Conservation (phyloP, 2,113 vertebrate genomes). For the Zootoca vivipara region DNA sequence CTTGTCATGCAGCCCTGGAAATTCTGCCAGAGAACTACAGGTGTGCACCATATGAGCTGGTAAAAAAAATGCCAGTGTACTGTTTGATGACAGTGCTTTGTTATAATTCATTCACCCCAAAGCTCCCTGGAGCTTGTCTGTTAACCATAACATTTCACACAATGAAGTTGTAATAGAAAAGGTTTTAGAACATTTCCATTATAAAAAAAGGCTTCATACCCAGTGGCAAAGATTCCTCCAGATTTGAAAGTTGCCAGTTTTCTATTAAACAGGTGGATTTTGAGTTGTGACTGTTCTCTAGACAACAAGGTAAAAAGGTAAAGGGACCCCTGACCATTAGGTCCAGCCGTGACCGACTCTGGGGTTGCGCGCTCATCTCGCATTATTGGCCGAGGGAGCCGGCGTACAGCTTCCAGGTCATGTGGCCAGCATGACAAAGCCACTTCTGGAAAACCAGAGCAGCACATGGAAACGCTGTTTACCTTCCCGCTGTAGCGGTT, state of each 20-base stretch:
- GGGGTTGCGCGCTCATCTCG: no score
- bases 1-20: neutral
- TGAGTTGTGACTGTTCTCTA: slow-evolving; percentile 15
- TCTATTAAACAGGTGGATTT: slow-evolving; percentile 1
- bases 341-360: no score
- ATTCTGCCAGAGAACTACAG: slow-evolving; percentile 5
- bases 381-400: no score
- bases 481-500: no score
- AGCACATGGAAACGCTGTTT: no score
- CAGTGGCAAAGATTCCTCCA: neutral
- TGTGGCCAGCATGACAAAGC: no score
- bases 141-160: slow-evolving; percentile 25
- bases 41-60: neutral
- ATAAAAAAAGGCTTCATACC: slow-evolving; percentile 21
- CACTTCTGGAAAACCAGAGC: no score
- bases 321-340: no score
- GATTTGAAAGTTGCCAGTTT: neutral
- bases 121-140: neutral
- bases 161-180: neutral
- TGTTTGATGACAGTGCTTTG: neutral
- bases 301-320: neutral
- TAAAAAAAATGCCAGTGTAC: slow-evolving; percentile 12
- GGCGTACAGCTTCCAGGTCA: no score
- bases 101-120: slow-evolving; percentile 17
- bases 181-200: slow-evolving; percentile 18